Base-by-base conservation (phyloP, 2,113 vertebrate species). In the Triplophysa dalaica region DNA sequence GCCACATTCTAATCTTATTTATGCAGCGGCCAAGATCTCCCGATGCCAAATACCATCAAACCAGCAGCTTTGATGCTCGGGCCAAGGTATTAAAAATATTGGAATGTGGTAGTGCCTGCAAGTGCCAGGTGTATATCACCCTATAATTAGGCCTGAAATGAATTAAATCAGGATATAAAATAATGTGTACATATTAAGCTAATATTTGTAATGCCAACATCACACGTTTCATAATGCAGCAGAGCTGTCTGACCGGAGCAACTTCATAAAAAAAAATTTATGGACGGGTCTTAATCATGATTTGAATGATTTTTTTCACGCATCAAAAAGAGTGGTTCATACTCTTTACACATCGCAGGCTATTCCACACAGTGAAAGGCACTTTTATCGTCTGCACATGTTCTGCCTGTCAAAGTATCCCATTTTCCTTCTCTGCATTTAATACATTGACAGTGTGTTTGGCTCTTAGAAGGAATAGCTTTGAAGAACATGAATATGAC, bases 1-100 rank as follows among this genome's bases (percentile, higher is more conserved):
- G 86, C 85, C 87, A 87, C 77, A 87, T 86, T 86, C 85, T 89
- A 89, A 91, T 92, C 88, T 86, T 52, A 83, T 91, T 91, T 91
- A 90, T 89, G 84, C 85, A 83, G 81, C 82, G 88, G 91, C 91
- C 91, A 92, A 90, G 81, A 75, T 79, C 78, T 85, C 72, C 73
- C 65, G 70, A 79, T 91, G 91, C 91, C 90, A 93, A 89, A 90
- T 85, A 90, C 85, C 87, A 91, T 92, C 87, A 91, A 89, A 89
- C 75, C 89, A 87, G 77, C 69, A 33, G 24, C 91, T 93, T 92
- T 93, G 91, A 92, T 90, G 86, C 84, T 77, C 16, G 11, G 78
- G 90, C 92, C 91, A 92, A 91, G 84, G 81, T 87, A 89, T 91
- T 89, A 91, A 88, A 91, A 84, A 91, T 85, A 85, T 67, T 87